Percentiles rank a stretch among this genome's conserved stretches.
These are phyloP conservation scores for Listronotus oregonensis DNA, from an alignment of 1,140 invertebrate species.

Conservation along the genomic window DNA sequence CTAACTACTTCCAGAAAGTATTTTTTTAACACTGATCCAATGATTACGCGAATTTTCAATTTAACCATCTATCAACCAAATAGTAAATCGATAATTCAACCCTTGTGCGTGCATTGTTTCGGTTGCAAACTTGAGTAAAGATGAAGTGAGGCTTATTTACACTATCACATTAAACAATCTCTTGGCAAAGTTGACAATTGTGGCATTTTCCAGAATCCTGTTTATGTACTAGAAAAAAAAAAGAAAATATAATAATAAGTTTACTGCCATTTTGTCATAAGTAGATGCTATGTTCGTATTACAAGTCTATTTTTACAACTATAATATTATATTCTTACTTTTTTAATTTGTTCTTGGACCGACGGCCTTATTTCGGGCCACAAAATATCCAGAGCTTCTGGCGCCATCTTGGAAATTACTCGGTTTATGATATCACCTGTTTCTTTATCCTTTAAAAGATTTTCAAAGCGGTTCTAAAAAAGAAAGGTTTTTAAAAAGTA, in stretches of 20 bases:
- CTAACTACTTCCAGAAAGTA: no score
- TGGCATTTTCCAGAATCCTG: conserved; percentile 42
- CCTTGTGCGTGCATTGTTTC: no score
- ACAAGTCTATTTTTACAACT: no score
- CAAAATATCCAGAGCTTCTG: conserved; percentile 52
- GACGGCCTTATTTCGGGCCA: conserved; percentile 53
- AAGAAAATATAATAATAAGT: conserved; percentile 4
- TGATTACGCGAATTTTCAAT: no score
- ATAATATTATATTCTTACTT: conserved; percentile 42
- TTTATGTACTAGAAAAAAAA: conserved; percentile 47
- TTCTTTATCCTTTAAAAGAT: conserved; percentile 50
- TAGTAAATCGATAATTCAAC: no score
- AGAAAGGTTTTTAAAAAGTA: no score
- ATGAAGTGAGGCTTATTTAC: not conserved
- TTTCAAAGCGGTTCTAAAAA: conserved; percentile 52
- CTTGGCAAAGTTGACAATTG: conserved; percentile 42
- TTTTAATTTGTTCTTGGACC: conserved; percentile 49
- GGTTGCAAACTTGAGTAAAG: no score
- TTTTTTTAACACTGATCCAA: no score
- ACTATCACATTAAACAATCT: conserved; percentile 47
- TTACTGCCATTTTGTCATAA: no score
- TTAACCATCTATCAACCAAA: no score
- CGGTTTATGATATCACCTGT: conserved; percentile 51
- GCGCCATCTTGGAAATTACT: conserved; percentile 50
- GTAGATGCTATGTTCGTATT: no score